Conservation (phyloP, 2,797 vertebrate genomes). For the Epinephelus coioides region DNA sequence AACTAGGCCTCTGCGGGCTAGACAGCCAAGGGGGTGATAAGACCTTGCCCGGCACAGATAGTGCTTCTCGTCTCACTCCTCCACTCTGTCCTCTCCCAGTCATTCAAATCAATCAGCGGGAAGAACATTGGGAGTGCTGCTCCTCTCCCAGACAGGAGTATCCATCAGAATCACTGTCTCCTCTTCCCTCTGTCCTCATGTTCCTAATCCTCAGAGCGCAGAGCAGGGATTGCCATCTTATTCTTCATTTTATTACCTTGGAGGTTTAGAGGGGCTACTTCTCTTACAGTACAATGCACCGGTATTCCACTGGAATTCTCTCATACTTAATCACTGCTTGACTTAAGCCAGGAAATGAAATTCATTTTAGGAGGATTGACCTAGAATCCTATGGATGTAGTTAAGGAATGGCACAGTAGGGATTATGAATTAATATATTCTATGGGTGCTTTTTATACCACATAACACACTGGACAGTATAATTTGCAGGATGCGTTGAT, state of each 20-base stretch:
- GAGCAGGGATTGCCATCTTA: constrained; percentile 50
- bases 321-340: constrained; percentile 69
- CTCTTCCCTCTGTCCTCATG: constrained; percentile 38
- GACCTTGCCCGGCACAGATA: constrained; percentile 45
- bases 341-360: constrained; percentile 71
- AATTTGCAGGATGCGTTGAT: constrained; percentile 12
- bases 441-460: constrained; percentile 13
- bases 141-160: constrained; percentile 58
- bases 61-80: constrained; percentile 35
- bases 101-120: constrained; percentile 71
- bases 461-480: background rate
- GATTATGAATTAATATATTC: constrained; percentile 61
- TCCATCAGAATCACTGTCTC: constrained; percentile 72
- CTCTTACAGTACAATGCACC: constrained; percentile 35
- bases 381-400: constrained; percentile 68
- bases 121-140: constrained; percentile 53
- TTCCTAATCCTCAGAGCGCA: constrained; percentile 59
- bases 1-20: constrained; percentile 25
- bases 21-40: constrained; percentile 51
- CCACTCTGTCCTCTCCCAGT: constrained; percentile 47
- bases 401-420: constrained; percentile 43
- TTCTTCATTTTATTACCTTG: constrained; percentile 63
- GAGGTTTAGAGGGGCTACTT: constrained; percentile 49
- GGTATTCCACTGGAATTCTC: constrained; percentile 53
- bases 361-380: constrained; percentile 71